Percentiles rank a stretch among this genome's conserved stretches.
Conservation (phyloP, 2,113 vertebrate species). For the Siphamia tubifer region DNA sequence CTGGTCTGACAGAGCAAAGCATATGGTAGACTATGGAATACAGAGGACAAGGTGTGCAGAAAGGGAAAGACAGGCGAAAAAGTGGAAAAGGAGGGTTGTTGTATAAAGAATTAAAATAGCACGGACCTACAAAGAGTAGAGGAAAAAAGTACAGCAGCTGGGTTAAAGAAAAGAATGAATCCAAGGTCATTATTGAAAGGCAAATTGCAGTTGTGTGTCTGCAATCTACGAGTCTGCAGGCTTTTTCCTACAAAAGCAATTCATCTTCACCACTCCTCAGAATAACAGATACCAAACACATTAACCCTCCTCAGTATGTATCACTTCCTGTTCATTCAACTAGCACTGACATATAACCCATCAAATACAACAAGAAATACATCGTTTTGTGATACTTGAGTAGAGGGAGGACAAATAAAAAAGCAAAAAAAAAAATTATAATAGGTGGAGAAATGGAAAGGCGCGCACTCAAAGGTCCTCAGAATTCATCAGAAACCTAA, state of each 20-base stretch:
- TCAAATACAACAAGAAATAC: too few species aligned
- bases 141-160: background rate
- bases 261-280: background rate
- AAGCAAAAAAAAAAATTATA: too few species aligned
- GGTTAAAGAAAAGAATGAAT: background rate
- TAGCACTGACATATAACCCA: too few species aligned
- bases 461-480: too few species aligned
- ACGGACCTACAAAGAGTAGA: background rate
- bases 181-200: background rate
- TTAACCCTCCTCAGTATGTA: too few species aligned
- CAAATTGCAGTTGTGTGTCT: background rate
- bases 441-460: too few species aligned
- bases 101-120: background rate
- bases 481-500: too few species aligned
- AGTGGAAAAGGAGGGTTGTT: background rate
- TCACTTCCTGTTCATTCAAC: too few species aligned
- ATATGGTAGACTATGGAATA: slow-evolving; percentile 55
- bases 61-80: background rate
- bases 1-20: slow-evolving; percentile 58
- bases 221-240: background rate
- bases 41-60: slow-evolving; percentile 11
- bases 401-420: too few species aligned
- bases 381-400: too few species aligned
- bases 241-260: background rate
- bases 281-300: too few species aligned